Evolutionary conservation across 2,113 vertebrate species (phyloP).

Genomic region (Bubo bubo): DNA sequence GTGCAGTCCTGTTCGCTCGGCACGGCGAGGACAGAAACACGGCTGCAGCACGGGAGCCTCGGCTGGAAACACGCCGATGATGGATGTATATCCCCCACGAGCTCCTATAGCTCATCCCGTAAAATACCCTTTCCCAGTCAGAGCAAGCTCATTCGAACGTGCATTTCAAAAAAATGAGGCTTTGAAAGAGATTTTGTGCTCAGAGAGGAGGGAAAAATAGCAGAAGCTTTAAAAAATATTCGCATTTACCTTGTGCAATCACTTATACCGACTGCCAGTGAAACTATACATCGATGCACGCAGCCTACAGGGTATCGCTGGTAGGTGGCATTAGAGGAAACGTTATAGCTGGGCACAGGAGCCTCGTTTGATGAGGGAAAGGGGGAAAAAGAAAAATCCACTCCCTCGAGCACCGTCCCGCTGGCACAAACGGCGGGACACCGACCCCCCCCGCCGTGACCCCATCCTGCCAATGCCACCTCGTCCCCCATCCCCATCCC

Average conservation of each 20-base stretch:
- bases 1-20: fast-evolving
- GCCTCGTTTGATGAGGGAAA: background rate
- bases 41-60: background rate
- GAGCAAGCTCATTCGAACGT: fast-evolving
- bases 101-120: background rate
- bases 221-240: background rate
- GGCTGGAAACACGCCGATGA: background rate
- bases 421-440: background rate
- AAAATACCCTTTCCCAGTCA: background rate
- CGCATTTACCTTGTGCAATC: background rate
- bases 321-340: too few relatives aligned
- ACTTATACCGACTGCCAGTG: background rate
- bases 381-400: background rate
- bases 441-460: fast-evolving
- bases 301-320: background rate
- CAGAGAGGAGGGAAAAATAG: background rate
- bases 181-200: background rate
- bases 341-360: background rate
- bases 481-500: too few relatives aligned
- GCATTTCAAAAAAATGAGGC: background rate
- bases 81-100: background rate
- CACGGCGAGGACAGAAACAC: background rate
- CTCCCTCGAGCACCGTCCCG: fast-evolving
- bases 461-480: background rate
- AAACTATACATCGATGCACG: fast-evolving